A percentile compares a stretch with the other conserved stretches of the same genome.
phyloP scores from a whole-genome alignment of 37 sponge, comb jelly and placozoan species.

The Spongia lamella region DNA sequence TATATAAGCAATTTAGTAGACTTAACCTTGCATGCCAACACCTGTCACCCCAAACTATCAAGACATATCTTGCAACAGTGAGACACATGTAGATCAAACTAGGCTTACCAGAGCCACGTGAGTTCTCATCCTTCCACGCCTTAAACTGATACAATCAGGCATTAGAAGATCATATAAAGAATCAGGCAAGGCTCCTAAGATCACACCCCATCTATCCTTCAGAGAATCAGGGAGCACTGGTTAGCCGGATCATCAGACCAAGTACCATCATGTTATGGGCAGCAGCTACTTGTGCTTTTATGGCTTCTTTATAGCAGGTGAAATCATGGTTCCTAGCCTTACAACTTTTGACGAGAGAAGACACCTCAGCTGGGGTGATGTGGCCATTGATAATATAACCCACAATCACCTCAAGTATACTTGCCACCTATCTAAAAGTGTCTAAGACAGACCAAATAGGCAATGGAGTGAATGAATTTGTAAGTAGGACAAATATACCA shows the following conservation, averaged over 20 bases:
- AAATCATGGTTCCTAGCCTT: not conserved
- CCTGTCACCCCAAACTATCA: constrained; percentile 36
- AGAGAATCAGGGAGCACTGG: not conserved
- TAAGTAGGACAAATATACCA: not conserved
- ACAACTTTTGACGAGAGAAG: not conserved
- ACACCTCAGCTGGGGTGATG: constrained; percentile 5
- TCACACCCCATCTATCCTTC: not conserved
- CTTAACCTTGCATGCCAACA: constrained; percentile 12
- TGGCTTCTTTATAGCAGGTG: constrained; percentile 24
- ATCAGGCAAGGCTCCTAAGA: not conserved
- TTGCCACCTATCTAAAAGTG: no score
- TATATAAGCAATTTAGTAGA: no score
- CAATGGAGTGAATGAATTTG: constrained; percentile 13
- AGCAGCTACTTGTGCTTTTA: constrained; percentile 3
- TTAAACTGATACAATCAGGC: constrained; percentile 34
- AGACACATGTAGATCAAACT: constrained; percentile 30
- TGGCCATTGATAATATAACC: not conserved
- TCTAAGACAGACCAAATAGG: constrained; percentile 22
- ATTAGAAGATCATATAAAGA: constrained; percentile 11
- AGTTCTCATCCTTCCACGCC: constrained; percentile 36
- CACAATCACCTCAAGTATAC: constrained; percentile 2
- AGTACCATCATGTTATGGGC: not conserved
- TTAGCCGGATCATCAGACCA: no score
- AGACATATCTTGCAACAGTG: constrained; percentile 58
- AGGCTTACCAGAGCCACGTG: constrained; percentile 47